Evolutionary conservation across 2,888 invertebrate genomes (phyloP), one percentile per base, ranked within the genome.

Genomic region (Sicus ferrugineus): DNA sequence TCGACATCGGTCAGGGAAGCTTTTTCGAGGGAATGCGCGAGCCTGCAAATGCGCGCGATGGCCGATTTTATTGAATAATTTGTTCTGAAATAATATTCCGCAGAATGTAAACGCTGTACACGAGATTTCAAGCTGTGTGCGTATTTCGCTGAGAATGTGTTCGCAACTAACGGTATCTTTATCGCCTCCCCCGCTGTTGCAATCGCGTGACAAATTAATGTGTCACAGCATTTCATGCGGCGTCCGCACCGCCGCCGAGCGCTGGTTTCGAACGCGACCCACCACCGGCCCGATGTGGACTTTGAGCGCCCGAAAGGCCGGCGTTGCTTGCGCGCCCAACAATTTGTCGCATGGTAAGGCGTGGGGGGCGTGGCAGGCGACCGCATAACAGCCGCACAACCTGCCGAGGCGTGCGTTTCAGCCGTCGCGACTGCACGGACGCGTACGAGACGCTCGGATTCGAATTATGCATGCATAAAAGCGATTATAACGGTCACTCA

Each of bases 401-500:
- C 61, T 61, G 61, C 50, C 19, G 21, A 30, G 21, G 31, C 48
- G 26, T 30, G 26, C 28, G 30, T 63, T 63, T n/a, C 48, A 6
- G 34, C 31, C 30, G 31, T 2, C 16, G 21, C 4, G 19, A 26
- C 26, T 11, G 19, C 52, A 50, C 34, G 34, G 7, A 54, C 23
- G 61, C 56, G 28, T 56, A 56, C 30, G 11, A 19, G 42, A 28
- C n/a, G 54, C 65, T 26, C 54, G 28, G 65, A 56, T 56, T 16
- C 31, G 52, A 67, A 48, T 46, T 54, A 66, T 67, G 67, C 61
- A 34, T 59, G 67, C 61, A 59, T 67, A 67, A 67, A 59, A 31
- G 58, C 58, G 67, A 31, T 31, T 67, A 50, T 67, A 67, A 67
- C 61, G 67, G 67, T 59, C 31, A 61, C 70, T 59, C 70, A 67